Evolutionary conservation across 2,888 invertebrate genomes (phyloP), one percentile per base, ranked within the genome.

Genomic region (Epinotia nisella): DNA sequence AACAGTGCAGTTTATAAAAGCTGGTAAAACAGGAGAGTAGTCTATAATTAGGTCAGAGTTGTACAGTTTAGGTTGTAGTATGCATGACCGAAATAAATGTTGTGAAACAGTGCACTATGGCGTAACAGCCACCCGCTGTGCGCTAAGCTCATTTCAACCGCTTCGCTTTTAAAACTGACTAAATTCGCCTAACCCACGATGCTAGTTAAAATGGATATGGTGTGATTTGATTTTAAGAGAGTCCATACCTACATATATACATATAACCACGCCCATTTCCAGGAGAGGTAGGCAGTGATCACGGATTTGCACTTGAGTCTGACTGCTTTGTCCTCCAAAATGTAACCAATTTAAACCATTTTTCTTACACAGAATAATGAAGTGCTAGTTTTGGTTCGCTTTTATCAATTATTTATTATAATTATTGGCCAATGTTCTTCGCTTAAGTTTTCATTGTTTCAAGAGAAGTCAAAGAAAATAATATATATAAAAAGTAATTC

Each of bases 91-190:
- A n/a, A 39, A 39, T 9, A 39, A 39, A 39, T 45, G 15, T 15
- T 45, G 45, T 45, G 45, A n/a, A 49, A 49, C 61, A 61, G 19
- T 49, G 49, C 62, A 10, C 49, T 17, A 15, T 10, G 62, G 87
- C 88, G 88, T 87, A 82, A 80, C 74, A 75, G 81, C 81, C 82
- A 80, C 76, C 79, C 82, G 79, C 86, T 83, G 87, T 83, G 86
- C 86, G 85, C 89, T 92, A 92, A 92, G 92, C 92, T 90, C 87
- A 88, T 90, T 91, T 85, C 86, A 79, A 85, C 85, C 86, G 90
- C 89, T 90, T 88, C 88, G 90, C 87, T 91, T 91, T 90, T 91
- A 92, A 91, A 91, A 91, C 91, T 89, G 88, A 84, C 87, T 89
- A 89, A 90, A 91, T 90, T 90, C 87, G 87, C 80, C 84, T 86